These are phyloP conservation scores for Drosophila santomea DNA, from an alignment of 1,140 invertebrate species.

Conservation along the genomic window DNA sequence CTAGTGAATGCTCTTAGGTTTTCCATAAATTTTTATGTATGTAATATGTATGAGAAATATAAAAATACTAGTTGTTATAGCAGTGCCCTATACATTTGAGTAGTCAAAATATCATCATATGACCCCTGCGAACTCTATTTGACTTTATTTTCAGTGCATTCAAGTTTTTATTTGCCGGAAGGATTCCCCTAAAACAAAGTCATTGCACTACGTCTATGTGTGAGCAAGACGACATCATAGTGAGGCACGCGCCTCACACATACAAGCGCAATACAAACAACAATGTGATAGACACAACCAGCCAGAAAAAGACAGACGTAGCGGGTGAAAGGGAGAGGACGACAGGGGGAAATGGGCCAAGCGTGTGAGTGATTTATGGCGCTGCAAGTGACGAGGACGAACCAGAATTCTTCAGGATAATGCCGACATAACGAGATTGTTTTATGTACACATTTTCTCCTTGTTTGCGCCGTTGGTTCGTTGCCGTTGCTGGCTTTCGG, in stretches of 20 bases:
- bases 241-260: slow-evolving; percentile 38
- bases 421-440: slow-evolving; percentile 84
- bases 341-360: slow-evolving; percentile 64
- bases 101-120: too few species aligned
- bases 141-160: slow-evolving; percentile 23
- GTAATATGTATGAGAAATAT: too few species aligned
- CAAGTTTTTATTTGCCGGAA: slow-evolving; percentile 28
- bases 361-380: slow-evolving; percentile 84
- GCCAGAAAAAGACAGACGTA: neutral
- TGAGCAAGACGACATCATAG: slow-evolving; percentile 59
- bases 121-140: too few species aligned
- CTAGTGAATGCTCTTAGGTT: slow-evolving; percentile 10
- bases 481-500: slow-evolving; percentile 38
- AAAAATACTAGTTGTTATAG: too few species aligned
- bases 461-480: slow-evolving; percentile 56
- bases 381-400: slow-evolving; percentile 82
- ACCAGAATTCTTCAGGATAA: slow-evolving; percentile 84
- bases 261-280: slow-evolving; percentile 14
- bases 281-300: slow-evolving; percentile 3
- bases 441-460: slow-evolving; percentile 80
- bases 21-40: neutral
- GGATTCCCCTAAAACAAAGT: slow-evolving; percentile 60
- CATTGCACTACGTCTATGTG: slow-evolving; percentile 46
- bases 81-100: too few species aligned
- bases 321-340: slow-evolving; percentile 9